Evolutionary conservation across 1,140 invertebrate species (phyloP), one percentile per base, ranked within the genome.

Genomic region (Antheraea pernyi): DNA sequence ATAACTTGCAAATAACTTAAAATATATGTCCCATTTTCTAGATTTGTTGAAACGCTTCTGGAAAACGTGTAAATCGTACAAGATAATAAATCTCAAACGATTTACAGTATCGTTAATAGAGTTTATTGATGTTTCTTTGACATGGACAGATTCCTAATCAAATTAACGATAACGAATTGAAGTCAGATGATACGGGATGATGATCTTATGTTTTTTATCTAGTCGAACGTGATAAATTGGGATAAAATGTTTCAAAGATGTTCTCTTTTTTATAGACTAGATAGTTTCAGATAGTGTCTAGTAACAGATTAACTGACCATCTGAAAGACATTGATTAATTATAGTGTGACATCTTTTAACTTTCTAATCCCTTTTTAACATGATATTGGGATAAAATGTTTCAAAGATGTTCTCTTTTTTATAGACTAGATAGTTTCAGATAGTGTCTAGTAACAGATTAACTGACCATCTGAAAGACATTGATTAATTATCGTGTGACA

Each of bases 61-160:
- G 72, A 65, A 71, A 69, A 70, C 70, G 70, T 62, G 68, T 63
- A 74, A 70, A 71, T 66, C 69, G 69, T 70, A 67, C 48, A 65
- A 36, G 65, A 69, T 64, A 16, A 69, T 71, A 58, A 64, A 58
- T 69, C 67, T 69, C 53, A 62, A 13, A 64, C 63, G 68, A 73
- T 74, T 74, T 72, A 74, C 66, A 59, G 67, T 67, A 53, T 70
- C 75, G 67, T 74, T 70, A 72, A 74, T 77, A 48, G 62, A 59
- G 39, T 74, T 74, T 77, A 70, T 71, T 37, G 64, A 39, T 59
- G 65, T 18, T n/a, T 36, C 60, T 36, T 70, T 72, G 65, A 67
- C 66, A 67, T 19, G 46, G 22, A 53, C 39, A 65, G 64, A 19
- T 61, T 36, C 60, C 19, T 30, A 9, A 53, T 53, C 10, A 53